phyloP scores from a whole-genome alignment of 64 coral and sea anemone species.

The Porites lutea region DNA sequence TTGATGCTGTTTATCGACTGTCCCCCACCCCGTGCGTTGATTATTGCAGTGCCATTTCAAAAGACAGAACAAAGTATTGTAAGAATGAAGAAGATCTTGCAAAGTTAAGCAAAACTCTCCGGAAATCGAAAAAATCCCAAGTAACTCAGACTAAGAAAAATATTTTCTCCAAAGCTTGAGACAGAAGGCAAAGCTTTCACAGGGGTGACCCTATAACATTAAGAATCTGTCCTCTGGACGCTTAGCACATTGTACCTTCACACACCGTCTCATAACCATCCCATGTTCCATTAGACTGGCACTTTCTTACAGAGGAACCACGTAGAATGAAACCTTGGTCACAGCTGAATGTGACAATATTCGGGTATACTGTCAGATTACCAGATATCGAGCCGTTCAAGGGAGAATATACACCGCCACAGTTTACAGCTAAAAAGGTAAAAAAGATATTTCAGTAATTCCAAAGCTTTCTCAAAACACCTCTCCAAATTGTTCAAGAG shows the following conservation, averaged over 20 bases:
- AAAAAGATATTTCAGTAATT: background rate
- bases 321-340: constrained; percentile 46
- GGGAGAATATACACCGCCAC: constrained; percentile 55
- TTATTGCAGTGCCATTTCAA: no score
- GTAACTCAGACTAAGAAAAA: no score
- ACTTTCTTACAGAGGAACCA: constrained; percentile 23
- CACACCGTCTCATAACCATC: constrained; percentile 1
- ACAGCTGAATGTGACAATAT: constrained; percentile 16
- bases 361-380: constrained; percentile 39
- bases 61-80: no score
- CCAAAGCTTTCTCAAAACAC: background rate
- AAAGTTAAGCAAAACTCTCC: no score
- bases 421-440: constrained; percentile 56
- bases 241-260: constrained; percentile 5
- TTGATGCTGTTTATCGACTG: no score
- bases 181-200: no score
- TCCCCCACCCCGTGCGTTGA: no score
- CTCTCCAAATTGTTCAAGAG: no score
- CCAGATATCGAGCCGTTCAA: constrained; percentile 40
- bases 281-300: constrained; percentile 40
- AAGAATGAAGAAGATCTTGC: no score
- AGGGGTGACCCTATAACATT: no score
- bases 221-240: background rate
- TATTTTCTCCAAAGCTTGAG: no score
- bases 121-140: no score